Base-by-base conservation (phyloP, 2,888 invertebrate species). In the Temnothorax rugatulus region DNA sequence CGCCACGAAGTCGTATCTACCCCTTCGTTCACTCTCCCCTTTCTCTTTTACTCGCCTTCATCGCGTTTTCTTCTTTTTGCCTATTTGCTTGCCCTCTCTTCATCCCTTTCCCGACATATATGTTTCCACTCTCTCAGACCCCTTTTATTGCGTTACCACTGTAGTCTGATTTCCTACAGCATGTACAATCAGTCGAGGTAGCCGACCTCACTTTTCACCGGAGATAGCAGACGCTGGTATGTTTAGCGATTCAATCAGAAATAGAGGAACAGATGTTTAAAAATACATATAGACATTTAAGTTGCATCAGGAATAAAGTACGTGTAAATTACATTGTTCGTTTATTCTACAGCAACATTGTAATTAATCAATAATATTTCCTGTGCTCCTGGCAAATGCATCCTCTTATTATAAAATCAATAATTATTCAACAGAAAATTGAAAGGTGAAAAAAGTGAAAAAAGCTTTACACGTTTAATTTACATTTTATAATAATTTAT, bases 1-100 rank as follows among this genome's bases (percentile, higher is more conserved):
- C 88, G 88, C 86, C 88, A 84, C 29, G 15, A 41, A 85, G 84
- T 82, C 88, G 89, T 88, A 83, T 85, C 85, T 73, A 82, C 57
- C 59, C 83, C 75, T 63, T 54, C 38, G 44, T 71, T 69, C 18
- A 64, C 29, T 44, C 63, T 15, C n/a, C 29, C 63, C 52, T 79
- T 47, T 52, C 69, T 69, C 59, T 47, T 57, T 34, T 44, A 44
- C 59, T 25, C 59, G 44, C 54, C 34, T 34, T n/a, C 61, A 57
- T 57, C 52, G 41, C 61, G 25, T 38, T 59, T 18, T 63, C 50
- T 61, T 57, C 61, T 41, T 52, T 79, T 69, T 64, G 50, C 41
- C 38, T 69, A 57, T 66, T 47, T 64, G 29, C 75, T 59, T 44
- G 38, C 54, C 21, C 25, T 57, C 54, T 63, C 66, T 18, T 11